phyloP scores from a whole-genome alignment of 2,888 invertebrate genomes.

The Frankliniella intonsa region DNA sequence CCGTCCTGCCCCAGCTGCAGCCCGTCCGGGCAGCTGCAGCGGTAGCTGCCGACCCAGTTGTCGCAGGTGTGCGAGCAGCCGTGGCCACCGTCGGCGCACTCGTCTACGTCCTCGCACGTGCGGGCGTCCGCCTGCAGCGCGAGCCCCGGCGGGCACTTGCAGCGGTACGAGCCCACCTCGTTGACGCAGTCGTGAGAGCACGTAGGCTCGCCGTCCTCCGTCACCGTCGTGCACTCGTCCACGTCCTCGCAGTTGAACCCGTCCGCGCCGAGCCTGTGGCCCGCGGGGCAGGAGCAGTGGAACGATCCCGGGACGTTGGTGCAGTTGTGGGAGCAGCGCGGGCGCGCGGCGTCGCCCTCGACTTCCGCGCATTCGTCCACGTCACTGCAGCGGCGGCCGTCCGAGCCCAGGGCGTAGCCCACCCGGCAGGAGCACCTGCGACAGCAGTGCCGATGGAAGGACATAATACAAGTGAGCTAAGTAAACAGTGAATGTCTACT shows the following conservation, averaged over 20 bases:
- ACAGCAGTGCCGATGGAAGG: too few relatives aligned
- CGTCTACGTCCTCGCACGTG: slow-evolving; percentile 54
- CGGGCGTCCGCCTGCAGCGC: slow-evolving; percentile 54
- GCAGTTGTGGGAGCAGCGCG: slow-evolving; percentile 61
- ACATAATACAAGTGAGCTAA: too few relatives aligned
- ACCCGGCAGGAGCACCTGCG: slow-evolving; percentile 57
- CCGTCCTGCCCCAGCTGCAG: slow-evolving; percentile 50
- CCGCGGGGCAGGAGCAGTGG: slow-evolving; percentile 55
- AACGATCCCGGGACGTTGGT: slow-evolving; percentile 50
- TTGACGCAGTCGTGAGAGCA: slow-evolving; percentile 61
- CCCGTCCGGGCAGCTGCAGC: slow-evolving; percentile 39
- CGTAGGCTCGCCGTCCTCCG: slow-evolving; percentile 60
- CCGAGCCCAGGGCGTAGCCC: slow-evolving; percentile 54
- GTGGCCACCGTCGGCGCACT: slow-evolving; percentile 48
- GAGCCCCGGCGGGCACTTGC: slow-evolving; percentile 57
- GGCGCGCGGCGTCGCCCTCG: slow-evolving; percentile 49
- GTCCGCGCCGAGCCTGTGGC: slow-evolving; percentile 54
- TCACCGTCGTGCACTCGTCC: slow-evolving; percentile 54
- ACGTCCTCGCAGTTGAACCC: slow-evolving; percentile 54
- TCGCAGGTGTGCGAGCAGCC: slow-evolving; percentile 37
- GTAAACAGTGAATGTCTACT: slow-evolving; percentile 49
- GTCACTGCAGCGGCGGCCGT: slow-evolving; percentile 56
- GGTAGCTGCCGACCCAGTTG: slow-evolving; percentile 41
- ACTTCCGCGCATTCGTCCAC: slow-evolving; percentile 54
- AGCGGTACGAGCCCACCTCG: slow-evolving; percentile 55